Base-by-base conservation (phyloP, 2,113 vertebrate species). In the Clinocottus analis region DNA sequence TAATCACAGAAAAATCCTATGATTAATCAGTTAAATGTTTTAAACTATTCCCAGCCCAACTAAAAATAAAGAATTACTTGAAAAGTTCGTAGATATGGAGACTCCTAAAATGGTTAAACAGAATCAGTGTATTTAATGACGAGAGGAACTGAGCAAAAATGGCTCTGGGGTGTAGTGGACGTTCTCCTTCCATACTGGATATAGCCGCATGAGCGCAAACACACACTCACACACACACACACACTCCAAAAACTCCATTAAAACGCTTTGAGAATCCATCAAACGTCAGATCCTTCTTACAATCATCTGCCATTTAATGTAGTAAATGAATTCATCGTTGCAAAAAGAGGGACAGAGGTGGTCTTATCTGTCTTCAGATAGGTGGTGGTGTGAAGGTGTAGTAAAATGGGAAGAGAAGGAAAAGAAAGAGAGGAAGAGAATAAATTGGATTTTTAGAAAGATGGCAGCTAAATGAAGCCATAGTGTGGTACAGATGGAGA, bases 381-480 rank as follows among this genome's bases (percentile, higher is more conserved):
- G 65, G 72, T 56, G 65, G 53, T 10, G 55, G 65, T 59, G 53
- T 74, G 65, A 83, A 62, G 49, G 72, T 89, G 75, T 35, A 64
- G 60, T 49, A 67, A 80, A 75, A 79, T 70, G 61, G 62, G 16
- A 41, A 73, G 66, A 84, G 49, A 59, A 62, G 11, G 45, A 51
- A 63, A 37, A 64, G 45, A 68, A 60, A 74, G 60, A 70, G 43
- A 80, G 56, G 37, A 37, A 45, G 60, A 74, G 65, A 72, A 71
- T 67, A 75, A 82, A 85, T 83, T 79, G 19, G 77, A 77, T 90
- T 86, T 88, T 86, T 73, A 35, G 39, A 84, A 72, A 68, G 82
- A 85, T 84, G 76, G 82, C 69, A 80, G 75, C 78, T 85, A 87
- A 88, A 90, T 90, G 82, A 89, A 93, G 87, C 81, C n/a, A 33